A percentile compares a stretch with the other conserved stretches of the same genome.
These are phyloP conservation scores for Heterochromis multidens DNA, from an alignment of 2,113 vertebrate species.

Conservation along the genomic window DNA sequence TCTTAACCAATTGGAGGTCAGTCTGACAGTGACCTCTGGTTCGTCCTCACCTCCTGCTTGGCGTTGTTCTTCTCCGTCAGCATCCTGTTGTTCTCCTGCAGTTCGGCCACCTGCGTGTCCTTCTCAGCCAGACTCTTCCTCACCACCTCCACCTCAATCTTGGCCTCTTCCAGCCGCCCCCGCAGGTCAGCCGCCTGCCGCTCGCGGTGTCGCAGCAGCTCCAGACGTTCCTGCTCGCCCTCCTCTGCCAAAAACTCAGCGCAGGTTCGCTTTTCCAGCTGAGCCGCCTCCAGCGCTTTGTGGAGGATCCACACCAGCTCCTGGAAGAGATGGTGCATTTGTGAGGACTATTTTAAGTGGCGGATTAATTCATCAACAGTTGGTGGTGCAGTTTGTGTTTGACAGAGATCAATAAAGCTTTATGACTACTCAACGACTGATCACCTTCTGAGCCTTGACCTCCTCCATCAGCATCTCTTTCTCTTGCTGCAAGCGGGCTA, in stretches of 20 bases:
- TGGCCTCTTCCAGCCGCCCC: constrained; percentile 70
- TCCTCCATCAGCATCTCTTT: constrained; percentile 81
- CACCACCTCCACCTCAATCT: constrained; percentile 70
- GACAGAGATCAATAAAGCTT: neutral
- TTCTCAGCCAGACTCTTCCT: constrained; percentile 65
- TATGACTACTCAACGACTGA: neutral
- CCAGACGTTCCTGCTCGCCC: constrained; percentile 83
- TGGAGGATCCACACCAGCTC: constrained; percentile 91
- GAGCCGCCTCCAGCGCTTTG: constrained; percentile 87
- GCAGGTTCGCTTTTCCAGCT: constrained; percentile 88
- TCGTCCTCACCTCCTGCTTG: constrained; percentile 79
- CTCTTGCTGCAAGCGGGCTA: constrained; percentile 78
- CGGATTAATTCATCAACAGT: too few species aligned
- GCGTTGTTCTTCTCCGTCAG: constrained; percentile 86
- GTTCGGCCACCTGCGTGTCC: constrained; percentile 76
- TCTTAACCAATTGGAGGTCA: neutral
- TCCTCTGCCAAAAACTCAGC: constrained; percentile 77
- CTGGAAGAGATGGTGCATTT: constrained; percentile 51
- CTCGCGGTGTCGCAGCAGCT: constrained; percentile 87
- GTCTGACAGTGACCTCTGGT: neutral
- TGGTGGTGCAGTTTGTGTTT: neutral
- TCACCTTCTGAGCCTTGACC: constrained; percentile 90
- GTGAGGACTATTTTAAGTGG: neutral
- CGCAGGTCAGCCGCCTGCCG: constrained; percentile 79
- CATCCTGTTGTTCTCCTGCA: constrained; percentile 75